Base-by-base conservation (phyloP, 2,888 invertebrate species). In the Microctonus hyperodae region DNA sequence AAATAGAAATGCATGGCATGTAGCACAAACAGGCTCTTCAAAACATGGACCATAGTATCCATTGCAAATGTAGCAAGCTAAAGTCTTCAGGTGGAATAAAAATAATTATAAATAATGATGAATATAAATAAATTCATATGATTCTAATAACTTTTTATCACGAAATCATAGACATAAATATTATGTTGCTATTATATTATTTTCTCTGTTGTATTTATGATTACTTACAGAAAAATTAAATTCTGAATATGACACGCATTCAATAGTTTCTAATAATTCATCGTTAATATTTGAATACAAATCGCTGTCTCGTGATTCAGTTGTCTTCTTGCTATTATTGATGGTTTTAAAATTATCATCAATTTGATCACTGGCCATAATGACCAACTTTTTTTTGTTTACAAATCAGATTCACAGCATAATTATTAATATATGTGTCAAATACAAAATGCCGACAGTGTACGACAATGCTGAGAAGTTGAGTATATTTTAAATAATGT, bases 1-100 rank as follows among this genome's bases (percentile, higher is more conserved):
- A 80, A 93, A 96, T n/a, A 97, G 85, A 84, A 97, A 97, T 51
- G 94, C 89, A 81, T 97, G 97, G 78, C 97, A 97, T 0, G 95
- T 95, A 16, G 92, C 90, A 84, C 97, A 97, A 0, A 96, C 91
- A 10, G 96, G 96, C 81, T 96, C 95, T 31, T 92, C 94, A 81
- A 93, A 96, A 83, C 92, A 94, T 0, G 94, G 93, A 0, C 96
- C 96, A 82, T 97, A 97, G 82, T 93, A 97, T 13, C 97, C 97
- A 85, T 93, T 92, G 80, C 97, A 97, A 65, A 93, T 89, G 78
- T 91, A 91, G 82, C 96, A 96, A 58, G 88, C 85, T 22, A 87
- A 84, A 80, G 90, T 89, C 92, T 93, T 85, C 20, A 86, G 81
- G 6, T 58, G 55, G 48, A 68, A 48, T 16, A 16, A 23, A 9